Base-by-base conservation (phyloP, 2,888 invertebrate species). In the Beris morrisii region DNA sequence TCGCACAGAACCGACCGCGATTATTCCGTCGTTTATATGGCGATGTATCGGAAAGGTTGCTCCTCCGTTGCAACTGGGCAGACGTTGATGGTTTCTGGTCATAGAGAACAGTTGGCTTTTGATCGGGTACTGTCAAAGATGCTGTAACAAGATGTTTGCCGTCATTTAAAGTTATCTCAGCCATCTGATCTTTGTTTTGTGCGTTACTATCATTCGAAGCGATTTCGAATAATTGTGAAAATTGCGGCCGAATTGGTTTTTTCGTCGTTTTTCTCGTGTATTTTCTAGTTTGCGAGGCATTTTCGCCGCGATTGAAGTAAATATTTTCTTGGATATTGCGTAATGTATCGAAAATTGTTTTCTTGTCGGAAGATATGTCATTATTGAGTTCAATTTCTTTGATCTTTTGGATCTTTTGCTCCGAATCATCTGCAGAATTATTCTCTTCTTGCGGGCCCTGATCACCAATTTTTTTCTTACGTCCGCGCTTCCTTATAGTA, bases 151-250 rank as follows among this genome's bases (percentile, higher is more conserved):
- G n/a, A 61, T 52, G 43, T 11, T 61, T 61, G 13, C 22, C 28
- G 38, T 61, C 61, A n/a, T 38, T 61, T 12, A 61, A 52, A 13
- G 61, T 61, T 13, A 61, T 61, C 13, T 61, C 43, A 61, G 50
- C 61, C 31, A 61, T 7, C 9, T 5, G 2, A 15, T 61, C 61
- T 15, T 38, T 15, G 4, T 38, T 61, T 11, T 15, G 3, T 0
- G 38, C n/a, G 2, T 11, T 13, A 7, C 15, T 22, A 13, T 50
- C 38, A 12, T 32, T 61, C 5, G 52, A 52, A 5, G 61, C 38
- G 4, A 38, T 43, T 6, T 32, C 61, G 11, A 13, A 9, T 4
- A 43, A 5, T 22, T 7, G 9, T 7, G 15, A 22, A 2, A 48
- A 30, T 6, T 30, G 46, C 2, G 58, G 31, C 15, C 22, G 22